A percentile compares a stretch with the other conserved stretches of the same genome.
Evolutionary conservation across 2,113 vertebrate species (phyloP).

Genomic region (Connochaetes taurinus): DNA sequence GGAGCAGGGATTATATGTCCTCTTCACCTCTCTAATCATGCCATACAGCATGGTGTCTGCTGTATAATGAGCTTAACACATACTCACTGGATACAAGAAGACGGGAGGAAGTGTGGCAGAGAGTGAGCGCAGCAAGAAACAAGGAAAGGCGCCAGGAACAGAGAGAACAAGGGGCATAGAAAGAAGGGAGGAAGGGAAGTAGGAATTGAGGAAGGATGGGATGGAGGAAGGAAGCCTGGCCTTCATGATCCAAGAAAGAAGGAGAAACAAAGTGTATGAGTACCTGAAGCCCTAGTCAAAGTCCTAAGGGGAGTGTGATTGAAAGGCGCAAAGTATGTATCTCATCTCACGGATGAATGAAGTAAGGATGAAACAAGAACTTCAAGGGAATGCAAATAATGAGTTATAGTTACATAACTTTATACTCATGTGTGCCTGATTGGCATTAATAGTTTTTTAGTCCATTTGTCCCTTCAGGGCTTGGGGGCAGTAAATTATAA

Average conservation of each 20-base stretch:
- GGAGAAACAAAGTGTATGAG: neutral
- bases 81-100: neutral
- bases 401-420: neutral
- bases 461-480: neutral
- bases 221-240: neutral
- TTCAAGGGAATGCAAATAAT: neutral
- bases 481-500: neutral
- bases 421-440: neutral
- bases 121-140: neutral
- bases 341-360: neutral
- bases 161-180: neutral
- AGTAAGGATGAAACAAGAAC: neutral
- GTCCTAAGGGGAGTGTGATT: neutral
- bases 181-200: neutral
- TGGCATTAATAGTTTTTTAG: neutral
- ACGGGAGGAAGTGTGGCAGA: neutral
- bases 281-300: neutral
- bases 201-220: neutral
- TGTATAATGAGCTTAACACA: neutral
- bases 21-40: neutral
- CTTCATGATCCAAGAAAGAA: neutral
- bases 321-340: neutral
- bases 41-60: neutral
- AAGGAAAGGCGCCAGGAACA: neutral
- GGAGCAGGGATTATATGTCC: neutral